Evolutionary conservation across 2,888 invertebrate genomes (phyloP).

Genomic region (Tethea ocularis): DNA sequence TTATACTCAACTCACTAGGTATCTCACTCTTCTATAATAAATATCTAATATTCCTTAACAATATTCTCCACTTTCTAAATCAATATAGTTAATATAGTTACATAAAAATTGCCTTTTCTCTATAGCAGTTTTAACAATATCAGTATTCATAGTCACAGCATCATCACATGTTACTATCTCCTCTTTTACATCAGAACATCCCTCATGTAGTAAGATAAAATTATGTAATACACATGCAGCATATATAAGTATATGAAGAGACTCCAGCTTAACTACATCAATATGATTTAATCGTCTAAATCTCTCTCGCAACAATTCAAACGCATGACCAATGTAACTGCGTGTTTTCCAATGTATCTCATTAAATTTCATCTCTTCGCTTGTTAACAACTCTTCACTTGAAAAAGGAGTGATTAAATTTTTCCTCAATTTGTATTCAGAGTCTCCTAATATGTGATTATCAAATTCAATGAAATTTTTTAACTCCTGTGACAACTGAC

Average conservation of each 20-base stretch:
- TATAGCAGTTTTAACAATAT: conserved; percentile 62
- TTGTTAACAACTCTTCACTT: conserved; percentile 67
- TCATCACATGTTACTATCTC: conserved; percentile 66
- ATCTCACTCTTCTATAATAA: background rate
- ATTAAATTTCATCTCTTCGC: conserved; percentile 78
- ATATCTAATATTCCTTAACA: conserved; percentile 14
- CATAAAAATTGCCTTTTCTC: conserved; percentile 77
- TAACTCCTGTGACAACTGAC: conserved; percentile 57
- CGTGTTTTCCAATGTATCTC: conserved; percentile 70
- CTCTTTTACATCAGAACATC: conserved; percentile 62
- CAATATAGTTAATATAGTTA: conserved; percentile 74
- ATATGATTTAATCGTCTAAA: conserved; percentile 69
- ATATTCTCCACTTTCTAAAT: conserved; percentile 33
- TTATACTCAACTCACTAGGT: no score
- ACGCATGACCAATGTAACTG: conserved; percentile 68
- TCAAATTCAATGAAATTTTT: conserved; percentile 70
- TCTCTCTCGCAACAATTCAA: conserved; percentile 67
- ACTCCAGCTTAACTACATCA: conserved; percentile 58
- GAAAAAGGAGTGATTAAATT: conserved; percentile 73
- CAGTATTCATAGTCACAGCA: conserved; percentile 64
- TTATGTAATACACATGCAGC: conserved; percentile 75
- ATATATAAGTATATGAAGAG: conserved; percentile 56
- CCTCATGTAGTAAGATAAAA: conserved; percentile 72
- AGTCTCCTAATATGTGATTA: conserved; percentile 72
- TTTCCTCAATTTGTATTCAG: conserved; percentile 66